phyloP scores from a whole-genome alignment of 2,797 vertebrate species.

The Ambastaia sidthimunki region DNA sequence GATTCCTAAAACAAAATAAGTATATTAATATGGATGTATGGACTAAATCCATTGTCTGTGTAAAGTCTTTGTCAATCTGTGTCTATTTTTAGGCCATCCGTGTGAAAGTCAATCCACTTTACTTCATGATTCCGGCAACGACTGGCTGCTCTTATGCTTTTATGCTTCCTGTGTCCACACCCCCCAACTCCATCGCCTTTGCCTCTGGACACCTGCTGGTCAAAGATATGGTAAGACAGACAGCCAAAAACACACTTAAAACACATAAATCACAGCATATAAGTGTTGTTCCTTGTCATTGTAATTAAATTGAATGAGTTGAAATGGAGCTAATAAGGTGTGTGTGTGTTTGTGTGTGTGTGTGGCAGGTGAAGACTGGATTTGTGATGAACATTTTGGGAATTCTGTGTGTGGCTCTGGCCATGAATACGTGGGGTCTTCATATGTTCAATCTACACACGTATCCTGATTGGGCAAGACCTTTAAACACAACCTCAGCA shows the following conservation, averaged over 20 bases:
- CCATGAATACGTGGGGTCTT: conserved; percentile 95
- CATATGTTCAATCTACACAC: conserved; percentile 86
- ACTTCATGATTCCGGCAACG: conserved; percentile 95
- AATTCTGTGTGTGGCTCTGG: conserved; percentile 86
- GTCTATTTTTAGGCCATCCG: conserved; percentile 83
- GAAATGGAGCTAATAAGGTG: not conserved
- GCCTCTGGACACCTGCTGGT: conserved; percentile 94
- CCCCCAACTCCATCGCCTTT: conserved; percentile 97
- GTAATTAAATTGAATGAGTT: not conserved
- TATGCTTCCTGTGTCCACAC: conserved; percentile 96
- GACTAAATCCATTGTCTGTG: not conserved
- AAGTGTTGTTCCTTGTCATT: not conserved
- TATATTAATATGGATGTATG: too few relatives aligned
- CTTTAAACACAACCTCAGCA: conserved; percentile 74
- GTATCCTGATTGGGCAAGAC: conserved; percentile 89
- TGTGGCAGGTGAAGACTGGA: conserved; percentile 88
- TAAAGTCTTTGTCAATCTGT: conserved; percentile 31
- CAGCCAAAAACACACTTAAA: conserved; percentile 5
- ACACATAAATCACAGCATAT: too few relatives aligned
- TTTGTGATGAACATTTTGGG: conserved; percentile 95
- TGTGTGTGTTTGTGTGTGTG: not conserved
- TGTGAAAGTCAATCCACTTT: conserved; percentile 89
- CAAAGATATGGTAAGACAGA: conserved; percentile 91
- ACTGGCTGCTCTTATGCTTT: conserved; percentile 93
- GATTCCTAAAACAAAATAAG: too few relatives aligned